phyloP scores from a whole-genome alignment of 2,888 invertebrate species.

The Amblyjoppa fuscipennis region DNA sequence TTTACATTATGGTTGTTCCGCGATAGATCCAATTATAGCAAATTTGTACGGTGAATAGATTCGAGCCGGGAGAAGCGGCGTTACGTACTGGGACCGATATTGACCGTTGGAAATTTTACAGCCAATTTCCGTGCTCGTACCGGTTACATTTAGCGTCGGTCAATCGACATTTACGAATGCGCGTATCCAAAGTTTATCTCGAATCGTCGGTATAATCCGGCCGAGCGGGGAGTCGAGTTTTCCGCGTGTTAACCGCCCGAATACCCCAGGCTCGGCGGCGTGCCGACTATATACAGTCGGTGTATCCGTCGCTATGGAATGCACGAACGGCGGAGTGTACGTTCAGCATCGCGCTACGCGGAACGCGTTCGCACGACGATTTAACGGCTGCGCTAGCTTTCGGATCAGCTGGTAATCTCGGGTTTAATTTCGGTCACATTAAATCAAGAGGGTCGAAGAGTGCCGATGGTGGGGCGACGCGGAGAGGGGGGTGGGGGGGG shows the following conservation, averaged over 20 bases:
- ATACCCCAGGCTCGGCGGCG: background rate
- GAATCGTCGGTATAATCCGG: slow-evolving; percentile 74
- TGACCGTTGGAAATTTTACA: slow-evolving; percentile 68
- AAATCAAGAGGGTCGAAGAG: slow-evolving; percentile 73
- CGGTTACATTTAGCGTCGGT: slow-evolving; percentile 72
- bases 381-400: slow-evolving; percentile 76
- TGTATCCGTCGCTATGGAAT: slow-evolving; percentile 23
- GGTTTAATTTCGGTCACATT: slow-evolving; percentile 81
- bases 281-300: background rate
- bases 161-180: slow-evolving; percentile 72
- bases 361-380: slow-evolving; percentile 74
- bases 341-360: slow-evolving; percentile 16
- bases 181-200: slow-evolving; percentile 77
- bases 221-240: slow-evolving; percentile 3
- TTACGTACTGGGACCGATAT: slow-evolving; percentile 37
- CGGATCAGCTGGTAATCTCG: slow-evolving; percentile 81
- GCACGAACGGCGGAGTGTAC: slow-evolving; percentile 5
- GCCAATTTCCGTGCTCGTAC: slow-evolving; percentile 73
- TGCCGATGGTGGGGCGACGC: slow-evolving; percentile 65
- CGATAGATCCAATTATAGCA: background rate
- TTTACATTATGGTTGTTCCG: too few species aligned
- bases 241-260: slow-evolving; percentile 18
- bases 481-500: slow-evolving; percentile 4
- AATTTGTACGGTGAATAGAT: slow-evolving; percentile 14
- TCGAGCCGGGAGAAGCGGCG: background rate